Evolutionary conservation across 2,888 invertebrate genomes (phyloP), one percentile per base, ranked within the genome.

Genomic region (Autographa gamma): DNA sequence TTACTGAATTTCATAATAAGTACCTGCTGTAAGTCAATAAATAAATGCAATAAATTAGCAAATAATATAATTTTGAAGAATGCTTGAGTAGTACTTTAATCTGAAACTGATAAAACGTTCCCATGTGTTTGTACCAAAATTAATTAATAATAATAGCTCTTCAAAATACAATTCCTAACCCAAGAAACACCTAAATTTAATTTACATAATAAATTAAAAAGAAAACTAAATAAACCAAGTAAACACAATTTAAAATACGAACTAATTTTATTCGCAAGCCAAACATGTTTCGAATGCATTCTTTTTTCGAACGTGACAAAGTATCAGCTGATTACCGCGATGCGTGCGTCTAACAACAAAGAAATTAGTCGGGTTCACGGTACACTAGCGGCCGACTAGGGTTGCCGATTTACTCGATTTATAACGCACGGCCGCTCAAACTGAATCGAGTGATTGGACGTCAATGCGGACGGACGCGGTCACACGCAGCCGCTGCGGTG

Each of bases 401-500:
- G 83, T 83, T 63, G 74, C 59, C 76, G 82, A 77, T 80, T 80
- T 80, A 83, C 76, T 72, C 76, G 78, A 74, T 79, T 81, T 85
- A 74, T 69, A 79, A 85, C 91, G 93, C 93, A 93, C 92, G 94
- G 89, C 82, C 90, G 93, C 88, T 77, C 91, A 89, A 92, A 92
- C 93, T 94, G 92, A 95, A 95, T 93, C 87, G 89, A 73, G 84
- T 91, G 92, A 92, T 93, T 93, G 92, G 79, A 80, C 83, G 81
- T 78, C 79, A 75, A 77, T 69, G 79, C 71, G 79, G 77, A 79
- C 69, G 76, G 60, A 78, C 77, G 81, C 79, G 76, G 82, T 83
- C 85, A 77, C 82, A 83, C 71, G 76, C 83, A 81, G 80, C 52
- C 73, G 60, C 52, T 68, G 41, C 60, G 79, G 70, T 82, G 71